These are phyloP conservation scores for Acanthurus leucopareius DNA, from an alignment of 2,797 vertebrate genomes.

Conservation along the genomic window DNA sequence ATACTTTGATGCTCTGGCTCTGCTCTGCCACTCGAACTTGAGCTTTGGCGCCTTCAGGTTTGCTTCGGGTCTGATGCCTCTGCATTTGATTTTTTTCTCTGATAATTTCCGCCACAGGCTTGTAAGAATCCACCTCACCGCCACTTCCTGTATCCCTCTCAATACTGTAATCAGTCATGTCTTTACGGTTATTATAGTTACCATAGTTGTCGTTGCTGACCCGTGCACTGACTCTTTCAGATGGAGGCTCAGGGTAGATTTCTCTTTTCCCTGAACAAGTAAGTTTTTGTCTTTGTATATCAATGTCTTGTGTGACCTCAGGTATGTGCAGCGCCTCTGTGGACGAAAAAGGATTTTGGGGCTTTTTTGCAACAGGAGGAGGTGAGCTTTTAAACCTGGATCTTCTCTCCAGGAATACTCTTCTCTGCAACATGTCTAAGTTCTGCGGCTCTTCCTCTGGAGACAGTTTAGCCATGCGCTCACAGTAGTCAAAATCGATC, in stretches of 20 bases:
- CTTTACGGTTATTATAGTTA: constrained; percentile 15
- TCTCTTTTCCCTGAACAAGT: constrained; percentile 39
- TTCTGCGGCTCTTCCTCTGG: constrained; percentile 66
- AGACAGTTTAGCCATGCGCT: constrained; percentile 59
- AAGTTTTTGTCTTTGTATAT: constrained; percentile 45
- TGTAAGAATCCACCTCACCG: constrained; percentile 68
- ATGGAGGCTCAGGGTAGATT: constrained; percentile 13
- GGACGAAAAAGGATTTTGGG: constrained; percentile 47
- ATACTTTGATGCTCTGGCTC: constrained; percentile 76
- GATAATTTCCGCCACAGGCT: constrained; percentile 80
- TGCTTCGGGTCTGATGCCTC: constrained; percentile 53
- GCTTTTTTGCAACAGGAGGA: constrained; percentile 67
- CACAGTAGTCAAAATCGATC: constrained; percentile 78
- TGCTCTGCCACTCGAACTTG: constrained; percentile 57
- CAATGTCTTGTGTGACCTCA: constrained; percentile 44
- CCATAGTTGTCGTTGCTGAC: constrained; percentile 14
- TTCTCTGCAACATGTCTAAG: constrained; percentile 79
- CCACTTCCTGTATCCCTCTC: constrained; percentile 38
- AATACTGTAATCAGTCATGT: constrained; percentile 10
- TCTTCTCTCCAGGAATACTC: constrained; percentile 67
- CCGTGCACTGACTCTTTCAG: constrained; percentile 33
- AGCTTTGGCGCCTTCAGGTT: constrained; percentile 60
- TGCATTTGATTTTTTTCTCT: constrained; percentile 80
- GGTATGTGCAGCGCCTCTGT: constrained; percentile 50
- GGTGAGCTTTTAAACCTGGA: constrained; percentile 72